These are phyloP conservation scores for Agriopis aurantiaria DNA, from an alignment of 2,888 invertebrate genomes.

Conservation along the genomic window DNA sequence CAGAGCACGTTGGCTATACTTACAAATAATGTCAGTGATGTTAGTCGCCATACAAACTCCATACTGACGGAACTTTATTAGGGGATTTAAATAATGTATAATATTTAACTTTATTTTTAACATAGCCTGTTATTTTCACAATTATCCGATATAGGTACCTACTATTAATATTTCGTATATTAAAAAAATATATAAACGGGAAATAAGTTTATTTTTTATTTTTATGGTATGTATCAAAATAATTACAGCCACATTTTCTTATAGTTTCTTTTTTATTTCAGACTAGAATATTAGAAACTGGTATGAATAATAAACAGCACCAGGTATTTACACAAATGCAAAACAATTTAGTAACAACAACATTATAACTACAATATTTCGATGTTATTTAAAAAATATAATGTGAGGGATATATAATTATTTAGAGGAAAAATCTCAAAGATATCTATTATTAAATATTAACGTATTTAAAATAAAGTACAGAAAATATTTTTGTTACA, in stretches of 20 bases:
- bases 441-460: neutral
- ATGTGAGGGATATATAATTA: neutral
- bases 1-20: too few relatives aligned
- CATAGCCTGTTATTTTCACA: too few relatives aligned
- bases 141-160: too few relatives aligned
- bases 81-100: too few relatives aligned
- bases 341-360: slow-evolving; percentile 12
- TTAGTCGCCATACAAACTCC: too few relatives aligned
- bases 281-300: slow-evolving; percentile 78
- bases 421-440: neutral
- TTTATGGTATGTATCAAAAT: too few relatives aligned
- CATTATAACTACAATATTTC: neutral
- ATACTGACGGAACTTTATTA: too few relatives aligned
- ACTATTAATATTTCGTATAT: too few relatives aligned
- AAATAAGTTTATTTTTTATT: too few relatives aligned
- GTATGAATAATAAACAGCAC: slow-evolving; percentile 70
- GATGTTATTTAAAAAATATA: neutral
- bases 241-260: slow-evolving; percentile 45
- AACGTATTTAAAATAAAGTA: neutral
- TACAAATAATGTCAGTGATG: too few relatives aligned
- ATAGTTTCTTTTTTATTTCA: slow-evolving; percentile 72
- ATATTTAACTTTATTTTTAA: too few relatives aligned
- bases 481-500: neutral
- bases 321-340: slow-evolving; percentile 43
- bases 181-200: too few relatives aligned